Evolutionary conservation across 2,113 vertebrate species (phyloP), one percentile per base, ranked within the genome.

Genomic region (Columba janthina): DNA sequence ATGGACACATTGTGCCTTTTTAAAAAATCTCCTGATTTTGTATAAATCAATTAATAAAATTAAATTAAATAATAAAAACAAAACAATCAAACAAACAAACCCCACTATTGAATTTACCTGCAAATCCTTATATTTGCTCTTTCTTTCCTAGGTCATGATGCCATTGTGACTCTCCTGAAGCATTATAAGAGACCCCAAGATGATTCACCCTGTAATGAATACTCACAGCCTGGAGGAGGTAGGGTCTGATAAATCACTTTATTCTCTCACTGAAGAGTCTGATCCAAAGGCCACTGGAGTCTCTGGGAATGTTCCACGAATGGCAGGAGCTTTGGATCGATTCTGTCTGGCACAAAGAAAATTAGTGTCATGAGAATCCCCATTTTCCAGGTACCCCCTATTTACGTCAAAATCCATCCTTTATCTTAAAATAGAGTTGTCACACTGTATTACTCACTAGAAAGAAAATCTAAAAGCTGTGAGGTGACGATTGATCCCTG

Each of bases 181-280:
- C 99, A 99, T 94, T 99, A 99, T 94, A 99, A 99, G 94, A 98
- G 99, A 69, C 98, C 99, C 2, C 98, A 98, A 89, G 99, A 99
- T 65, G 99, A 99, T 69, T 98, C 99, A 12, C 98, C 99, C 32
- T 99, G 98, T 90, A 99, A 99, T 32, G 99, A 99, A 81, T 99
- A 99, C 95, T 99, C 99, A 12, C 99, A 99, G 76, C 99, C 99
- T 91, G 99, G 99, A 97, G 99, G 99, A 98, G 99, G 99, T 99
- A 97, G 4, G 54, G 26, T 73, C 88, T 73, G 60, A 83, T 70
- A 57, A 76, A 53, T 15, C 54, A 3, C 32, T 83, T 50, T 31
- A 7, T 36, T 90, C 64, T 42, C 17, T 6, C 17, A 15, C 64
- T 22, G 25, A 31, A 70, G 32, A 48, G 20, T 11, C 62, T 85